These are phyloP conservation scores for Drosophila pseudoobscura DNA, from an alignment of 1,140 invertebrate species.

Conservation along the genomic window DNA sequence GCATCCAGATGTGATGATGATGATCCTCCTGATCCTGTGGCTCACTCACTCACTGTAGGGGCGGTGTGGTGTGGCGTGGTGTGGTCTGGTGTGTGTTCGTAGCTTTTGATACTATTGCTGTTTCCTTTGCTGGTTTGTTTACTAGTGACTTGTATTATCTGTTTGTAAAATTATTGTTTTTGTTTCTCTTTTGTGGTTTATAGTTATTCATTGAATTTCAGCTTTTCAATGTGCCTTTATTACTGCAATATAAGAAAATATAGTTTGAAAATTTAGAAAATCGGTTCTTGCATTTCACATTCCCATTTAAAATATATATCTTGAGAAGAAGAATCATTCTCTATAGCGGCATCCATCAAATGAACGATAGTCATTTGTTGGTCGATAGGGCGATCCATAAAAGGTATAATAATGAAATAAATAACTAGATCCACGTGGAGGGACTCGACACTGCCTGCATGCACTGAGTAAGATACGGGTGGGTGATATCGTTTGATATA, in stretches of 20 bases:
- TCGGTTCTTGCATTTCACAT: background rate
- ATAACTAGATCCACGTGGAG: slow-evolving; percentile 16
- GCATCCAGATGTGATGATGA: slow-evolving; percentile 1
- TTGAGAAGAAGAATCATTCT: no score
- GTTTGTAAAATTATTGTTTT: slow-evolving; percentile 75
- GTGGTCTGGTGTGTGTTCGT: slow-evolving; percentile 32
- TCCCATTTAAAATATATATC: no score
- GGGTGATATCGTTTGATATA: background rate
- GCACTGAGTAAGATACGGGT: slow-evolving; percentile 32
- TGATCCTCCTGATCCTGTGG: slow-evolving; percentile 30
- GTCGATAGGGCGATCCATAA: no score
- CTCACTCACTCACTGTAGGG: slow-evolving; percentile 10
- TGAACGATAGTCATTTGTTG: no score
- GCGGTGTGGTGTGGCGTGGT: slow-evolving; percentile 3
- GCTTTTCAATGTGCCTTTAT: slow-evolving; percentile 83
- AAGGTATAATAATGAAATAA: background rate
- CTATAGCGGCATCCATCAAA: no score
- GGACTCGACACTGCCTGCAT: slow-evolving; percentile 11
- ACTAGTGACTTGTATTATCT: slow-evolving; percentile 64
- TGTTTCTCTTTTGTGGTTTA: slow-evolving; percentile 72
- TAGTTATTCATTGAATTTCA: slow-evolving; percentile 82
- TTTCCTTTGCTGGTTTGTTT: slow-evolving; percentile 22
- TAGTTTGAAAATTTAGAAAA: background rate
- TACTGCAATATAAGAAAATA: slow-evolving; percentile 62
- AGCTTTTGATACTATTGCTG: slow-evolving; percentile 32